Base-by-base conservation (phyloP, 2,888 invertebrate species). In the Platynereis dumerilii region DNA sequence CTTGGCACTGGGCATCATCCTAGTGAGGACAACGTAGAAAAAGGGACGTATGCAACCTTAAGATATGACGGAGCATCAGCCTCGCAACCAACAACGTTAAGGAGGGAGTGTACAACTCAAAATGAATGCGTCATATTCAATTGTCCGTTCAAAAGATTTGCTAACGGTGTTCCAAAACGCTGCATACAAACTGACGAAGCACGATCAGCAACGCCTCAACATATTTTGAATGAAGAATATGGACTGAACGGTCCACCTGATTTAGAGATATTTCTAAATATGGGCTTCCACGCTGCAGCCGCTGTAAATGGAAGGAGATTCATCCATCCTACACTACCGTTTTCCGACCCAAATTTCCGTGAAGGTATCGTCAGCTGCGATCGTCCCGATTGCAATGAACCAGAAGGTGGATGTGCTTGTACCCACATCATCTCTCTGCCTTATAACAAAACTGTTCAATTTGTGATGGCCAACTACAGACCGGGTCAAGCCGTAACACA, bases 361-460 rank as follows among this genome's bases (percentile, higher is more conserved):
- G 20, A 34, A 48, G 48, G 48, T 5, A 5, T 12, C n/a, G 48
- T 48, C 22, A 20, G 7, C 7, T 48, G 48, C 22, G 48, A 48
- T n/a, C 5, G 20, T 10, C n/a, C 48, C 22, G 20, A 48, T 10
- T 48, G 48, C 48, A n/a, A 48, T 7, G n/a, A 12, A 7, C 10
- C 48, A 5, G 22, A 48, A 3, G 7, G 22, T 7, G 48, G 48
- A 2, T 80, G 80, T 53, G 55, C 66, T 15, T 80, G 80, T 57
- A 76, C 78, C 1, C 57, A 72, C 62, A 64, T 72, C 20, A 24
- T 78, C n/a, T 55, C 68, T 10, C 67, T 77, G 17, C 64, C 74
- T 1, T 64, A 73, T 48, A 48, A 48, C 48, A 72, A 76, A 54
- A 75, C 75, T 0, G 69, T 77, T 3, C 80, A 80, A 66, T 66